A percentile compares a stretch with the other conserved stretches of the same genome.
These are phyloP conservation scores for Cynodonichthys magdalenae DNA, from an alignment of 2,797 vertebrate genomes.

Conservation along the genomic window DNA sequence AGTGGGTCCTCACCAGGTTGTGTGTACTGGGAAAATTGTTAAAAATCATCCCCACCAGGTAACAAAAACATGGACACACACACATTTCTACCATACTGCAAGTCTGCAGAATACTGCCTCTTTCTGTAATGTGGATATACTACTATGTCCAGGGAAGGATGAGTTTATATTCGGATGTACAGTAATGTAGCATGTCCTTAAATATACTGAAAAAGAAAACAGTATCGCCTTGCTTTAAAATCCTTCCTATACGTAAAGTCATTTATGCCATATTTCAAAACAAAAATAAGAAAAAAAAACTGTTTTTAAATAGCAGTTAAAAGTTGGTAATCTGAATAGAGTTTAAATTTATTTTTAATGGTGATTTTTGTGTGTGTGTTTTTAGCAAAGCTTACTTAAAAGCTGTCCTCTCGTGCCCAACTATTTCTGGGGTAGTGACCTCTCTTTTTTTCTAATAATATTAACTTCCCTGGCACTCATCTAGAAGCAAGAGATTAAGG, in stretches of 20 bases:
- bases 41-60: too few species aligned
- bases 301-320: neutral
- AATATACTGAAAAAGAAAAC: constrained; percentile 5
- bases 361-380: constrained; percentile 1
- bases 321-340: constrained; percentile 8
- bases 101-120: neutral
- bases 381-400: constrained; percentile 15
- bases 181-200: neutral
- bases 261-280: neutral
- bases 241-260: neutral
- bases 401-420: constrained; percentile 6
- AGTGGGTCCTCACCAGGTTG: too few species aligned
- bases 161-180: constrained; percentile 2
- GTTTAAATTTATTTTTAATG: neutral
- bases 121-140: neutral
- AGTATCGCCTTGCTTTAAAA: constrained; percentile 1
- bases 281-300: neutral
- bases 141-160: neutral
- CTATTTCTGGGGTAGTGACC: constrained; percentile 42
- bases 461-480: constrained; percentile 39
- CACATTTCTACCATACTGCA: neutral
- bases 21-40: too few species aligned
- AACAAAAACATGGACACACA: too few species aligned
- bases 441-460: constrained; percentile 37
- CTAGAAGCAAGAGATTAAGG: constrained; percentile 61